Conservation (phyloP, 1,140 invertebrate species). For the Caenorhabditis inopinata region DNA sequence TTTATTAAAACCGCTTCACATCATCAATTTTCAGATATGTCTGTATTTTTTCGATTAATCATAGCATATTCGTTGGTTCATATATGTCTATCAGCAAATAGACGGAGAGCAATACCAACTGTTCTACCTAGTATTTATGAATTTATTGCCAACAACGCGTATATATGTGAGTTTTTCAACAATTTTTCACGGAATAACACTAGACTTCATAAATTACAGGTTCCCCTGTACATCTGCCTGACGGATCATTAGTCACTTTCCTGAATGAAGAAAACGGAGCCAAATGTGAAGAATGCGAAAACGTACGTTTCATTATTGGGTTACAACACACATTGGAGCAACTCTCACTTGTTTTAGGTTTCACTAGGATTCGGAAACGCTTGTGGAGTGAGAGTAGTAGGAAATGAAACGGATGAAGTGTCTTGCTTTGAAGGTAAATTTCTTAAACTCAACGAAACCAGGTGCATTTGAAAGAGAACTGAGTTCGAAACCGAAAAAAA, state of each 20-base stretch:
- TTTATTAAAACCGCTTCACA: too few species aligned
- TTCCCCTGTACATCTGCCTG: conserved; percentile 25
- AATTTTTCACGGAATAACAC: background rate
- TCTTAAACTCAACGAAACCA: too few species aligned
- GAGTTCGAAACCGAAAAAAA: too few species aligned
- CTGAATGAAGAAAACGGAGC: conserved; percentile 33
- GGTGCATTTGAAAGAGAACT: too few species aligned
- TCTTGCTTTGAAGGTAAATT: conserved; percentile 22
- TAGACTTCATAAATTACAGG: background rate
- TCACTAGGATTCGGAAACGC: conserved; percentile 19
- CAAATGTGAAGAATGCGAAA: conserved; percentile 29
- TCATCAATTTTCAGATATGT: conserved; percentile 34
- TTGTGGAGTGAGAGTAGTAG: conserved; percentile 34
- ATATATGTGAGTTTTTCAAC: conserved; percentile 38
- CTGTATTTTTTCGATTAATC: background rate
- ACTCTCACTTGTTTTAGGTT: background rate
- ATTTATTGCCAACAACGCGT: conserved; percentile 38
- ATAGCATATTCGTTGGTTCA: background rate
- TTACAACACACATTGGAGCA: background rate
- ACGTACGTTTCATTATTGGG: conserved; percentile 12
- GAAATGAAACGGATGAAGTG: conserved; percentile 16
- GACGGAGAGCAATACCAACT: background rate
- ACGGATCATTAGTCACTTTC: conserved; percentile 37
- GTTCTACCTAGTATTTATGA: conserved; percentile 35
- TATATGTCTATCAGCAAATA: background rate